phyloP scores from a whole-genome alignment of 2,113 vertebrate genomes.

The Gobius niger region DNA sequence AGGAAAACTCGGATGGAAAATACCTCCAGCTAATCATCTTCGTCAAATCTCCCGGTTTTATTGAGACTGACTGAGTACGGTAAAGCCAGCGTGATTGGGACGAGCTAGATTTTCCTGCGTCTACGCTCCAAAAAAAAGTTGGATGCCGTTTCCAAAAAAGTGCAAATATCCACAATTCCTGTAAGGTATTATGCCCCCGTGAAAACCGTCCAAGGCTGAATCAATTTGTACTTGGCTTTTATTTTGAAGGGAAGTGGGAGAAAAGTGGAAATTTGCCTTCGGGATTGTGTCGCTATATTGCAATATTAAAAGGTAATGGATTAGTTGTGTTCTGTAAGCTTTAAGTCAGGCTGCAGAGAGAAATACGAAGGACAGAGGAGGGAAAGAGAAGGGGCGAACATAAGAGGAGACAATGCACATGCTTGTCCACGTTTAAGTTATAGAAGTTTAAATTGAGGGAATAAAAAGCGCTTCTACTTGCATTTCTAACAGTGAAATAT shows the following conservation, averaged over 20 bases:
- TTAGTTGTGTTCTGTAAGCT: no score
- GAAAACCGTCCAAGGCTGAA: conserved; percentile 36
- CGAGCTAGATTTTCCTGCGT: conserved; percentile 55
- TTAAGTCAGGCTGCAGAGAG: no score
- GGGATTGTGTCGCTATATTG: no score
- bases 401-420: no score
- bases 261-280: conserved; percentile 8
- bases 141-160: conserved; percentile 34
- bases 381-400: no score
- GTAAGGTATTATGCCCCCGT: conserved; percentile 42
- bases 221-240: conserved; percentile 32
- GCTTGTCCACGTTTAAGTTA: no score
- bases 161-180: conserved; percentile 41
- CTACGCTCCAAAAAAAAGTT: conserved; percentile 52
- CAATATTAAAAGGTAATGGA: no score
- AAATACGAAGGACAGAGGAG: no score
- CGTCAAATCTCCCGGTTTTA: conserved; percentile 58
- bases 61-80: conserved; percentile 59
- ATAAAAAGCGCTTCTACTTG: no score
- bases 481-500: no score
- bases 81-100: conserved; percentile 66
- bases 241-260: conserved; percentile 26
- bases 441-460: no score
- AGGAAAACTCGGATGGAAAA: conserved; percentile 46
- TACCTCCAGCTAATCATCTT: conserved; percentile 59